phyloP scores from a whole-genome alignment of 2,113 vertebrate species.

The Eira barbara region DNA sequence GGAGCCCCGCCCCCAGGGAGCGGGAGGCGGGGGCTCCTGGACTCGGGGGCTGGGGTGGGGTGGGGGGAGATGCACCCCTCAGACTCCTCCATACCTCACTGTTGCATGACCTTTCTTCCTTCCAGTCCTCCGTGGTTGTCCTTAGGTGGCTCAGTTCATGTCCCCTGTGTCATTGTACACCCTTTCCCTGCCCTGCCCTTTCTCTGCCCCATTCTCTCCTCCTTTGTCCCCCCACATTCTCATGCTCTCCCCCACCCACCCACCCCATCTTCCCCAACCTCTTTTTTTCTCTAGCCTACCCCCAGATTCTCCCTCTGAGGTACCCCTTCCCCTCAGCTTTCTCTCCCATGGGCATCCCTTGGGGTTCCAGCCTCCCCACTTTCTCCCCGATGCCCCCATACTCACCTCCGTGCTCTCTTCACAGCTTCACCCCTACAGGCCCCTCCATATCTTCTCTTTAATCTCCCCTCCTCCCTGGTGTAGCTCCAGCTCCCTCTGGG shows the following conservation, averaged over 20 bases:
- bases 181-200: too few relatives aligned
- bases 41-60: not conserved
- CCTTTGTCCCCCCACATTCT: too few relatives aligned
- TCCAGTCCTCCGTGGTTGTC: not conserved
- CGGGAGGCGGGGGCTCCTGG: accelerated
- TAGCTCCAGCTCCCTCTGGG: not conserved
- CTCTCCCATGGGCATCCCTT: not conserved
- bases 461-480: not conserved
- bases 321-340: not conserved
- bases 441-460: not conserved
- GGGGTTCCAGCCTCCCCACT: not conserved
- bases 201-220: not conserved
- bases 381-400: too few relatives aligned
- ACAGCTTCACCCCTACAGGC: not conserved
- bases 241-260: not conserved
- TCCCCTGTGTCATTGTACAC: too few relatives aligned
- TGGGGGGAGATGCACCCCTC: not conserved
- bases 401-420: not conserved
- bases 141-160: not conserved
- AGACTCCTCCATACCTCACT: not conserved
- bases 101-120: not conserved
- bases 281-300: not conserved
- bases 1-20: not conserved
- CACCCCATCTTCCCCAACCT: too few relatives aligned
- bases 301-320: not conserved